Evolutionary conservation across 2,113 vertebrate species (phyloP).

Genomic region (Coryphaenoides rupestris): DNA sequence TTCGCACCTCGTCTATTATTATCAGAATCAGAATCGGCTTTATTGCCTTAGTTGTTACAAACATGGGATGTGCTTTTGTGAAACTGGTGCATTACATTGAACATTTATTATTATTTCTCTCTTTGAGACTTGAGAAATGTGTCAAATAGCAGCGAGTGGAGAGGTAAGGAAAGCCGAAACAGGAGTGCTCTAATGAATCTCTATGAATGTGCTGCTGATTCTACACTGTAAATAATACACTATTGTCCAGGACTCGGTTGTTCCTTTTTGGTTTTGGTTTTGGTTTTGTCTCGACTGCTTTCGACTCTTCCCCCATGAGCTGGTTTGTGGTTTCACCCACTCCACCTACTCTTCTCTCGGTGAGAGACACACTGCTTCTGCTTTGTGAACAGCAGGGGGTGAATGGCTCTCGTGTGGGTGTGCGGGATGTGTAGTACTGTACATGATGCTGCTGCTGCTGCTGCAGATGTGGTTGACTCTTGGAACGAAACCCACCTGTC

Average conservation of each 20-base stretch:
- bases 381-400: conserved; percentile 50
- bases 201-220: conserved; percentile 48
- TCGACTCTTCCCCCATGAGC: conserved; percentile 32
- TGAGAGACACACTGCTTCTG: conserved; percentile 49
- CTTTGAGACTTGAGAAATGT: conserved; percentile 38
- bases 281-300: conserved; percentile 24
- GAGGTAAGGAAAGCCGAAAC: conserved; percentile 20
- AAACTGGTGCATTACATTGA: too few relatives aligned
- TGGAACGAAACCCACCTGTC: conserved; percentile 37
- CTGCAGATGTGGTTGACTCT: conserved; percentile 11
- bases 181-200: conserved; percentile 3
- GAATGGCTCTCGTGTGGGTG: conserved; percentile 63
- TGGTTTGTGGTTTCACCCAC: conserved; percentile 32
- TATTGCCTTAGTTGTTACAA: too few relatives aligned
- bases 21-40: too few relatives aligned
- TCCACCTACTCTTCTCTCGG: conserved; percentile 32
- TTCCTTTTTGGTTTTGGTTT: conserved; percentile 21
- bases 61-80: too few relatives aligned
- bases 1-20: too few relatives aligned
- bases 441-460: conserved; percentile 66
- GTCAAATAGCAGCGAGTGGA: conserved; percentile 51
- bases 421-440: conserved; percentile 22
- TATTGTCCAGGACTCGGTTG: conserved; percentile 33
- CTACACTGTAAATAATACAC: conserved; percentile 64
- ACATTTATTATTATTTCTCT: conserved; percentile 12